These are phyloP conservation scores for Amphilophus citrinellus DNA, from an alignment of 2,113 vertebrate species.

Conservation along the genomic window DNA sequence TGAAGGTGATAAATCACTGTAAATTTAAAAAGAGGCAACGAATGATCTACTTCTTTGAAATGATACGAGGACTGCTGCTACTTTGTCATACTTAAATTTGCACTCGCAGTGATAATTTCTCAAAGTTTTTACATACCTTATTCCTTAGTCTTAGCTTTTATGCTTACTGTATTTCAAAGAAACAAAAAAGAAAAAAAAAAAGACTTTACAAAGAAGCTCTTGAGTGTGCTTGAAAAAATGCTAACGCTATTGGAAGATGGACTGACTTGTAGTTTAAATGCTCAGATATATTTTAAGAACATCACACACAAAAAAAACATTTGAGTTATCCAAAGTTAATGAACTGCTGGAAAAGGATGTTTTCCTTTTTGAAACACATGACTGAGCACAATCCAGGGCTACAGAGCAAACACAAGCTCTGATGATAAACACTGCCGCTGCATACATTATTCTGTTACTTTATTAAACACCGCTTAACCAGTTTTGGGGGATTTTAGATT, in stretches of 20 bases:
- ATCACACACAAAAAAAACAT: conserved; percentile 26
- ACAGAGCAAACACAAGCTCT: conserved; percentile 36
- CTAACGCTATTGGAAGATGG: neutral
- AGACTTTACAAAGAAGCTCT: conserved; percentile 22
- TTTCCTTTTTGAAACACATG: conserved; percentile 36
- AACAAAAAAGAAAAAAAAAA: conserved; percentile 12
- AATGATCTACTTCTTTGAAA: neutral
- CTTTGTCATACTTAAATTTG: conserved; percentile 24
- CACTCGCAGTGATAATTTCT: conserved; percentile 11
- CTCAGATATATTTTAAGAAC: conserved; percentile 29
- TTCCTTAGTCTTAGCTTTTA: conserved; percentile 31
- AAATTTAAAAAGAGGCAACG: neutral
- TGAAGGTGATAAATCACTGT: neutral
- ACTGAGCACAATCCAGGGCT: conserved; percentile 42
- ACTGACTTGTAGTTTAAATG: conserved; percentile 17
- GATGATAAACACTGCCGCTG: conserved; percentile 44
- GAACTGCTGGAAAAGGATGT: conserved; percentile 40
- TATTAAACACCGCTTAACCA: conserved; percentile 63
- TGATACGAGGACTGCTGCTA: neutral
- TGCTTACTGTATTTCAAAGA: conserved; percentile 33
- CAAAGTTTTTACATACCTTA: conserved; percentile 1
- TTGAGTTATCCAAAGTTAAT: conserved; percentile 42
- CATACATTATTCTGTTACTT: conserved; percentile 48
- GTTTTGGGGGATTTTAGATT: conserved; percentile 48
- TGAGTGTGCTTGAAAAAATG: conserved; percentile 59